Base-by-base conservation (phyloP, 1,140 invertebrate genomes). In the Drosophila grimshawi region DNA sequence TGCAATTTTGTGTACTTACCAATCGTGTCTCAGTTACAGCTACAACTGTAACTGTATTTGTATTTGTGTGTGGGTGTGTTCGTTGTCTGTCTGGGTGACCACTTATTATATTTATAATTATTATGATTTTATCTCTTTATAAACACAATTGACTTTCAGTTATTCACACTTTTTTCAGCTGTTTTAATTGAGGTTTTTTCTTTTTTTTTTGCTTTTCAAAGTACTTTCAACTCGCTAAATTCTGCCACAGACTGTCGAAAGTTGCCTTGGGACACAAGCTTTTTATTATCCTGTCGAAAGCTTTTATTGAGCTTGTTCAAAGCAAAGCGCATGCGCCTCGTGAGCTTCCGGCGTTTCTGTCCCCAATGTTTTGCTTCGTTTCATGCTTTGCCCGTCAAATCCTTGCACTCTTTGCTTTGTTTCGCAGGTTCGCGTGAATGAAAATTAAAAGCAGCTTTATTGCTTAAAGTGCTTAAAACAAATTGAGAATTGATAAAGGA, bases 221-320 rank as follows among this genome's bases (percentile, higher is more conserved):
- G 53, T 55, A 55, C 52, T 51, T 71, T 74, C 39, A 27, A 71
- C 69, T 78, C 64, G 69, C 57, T 65, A 46, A 69, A 72, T 56
- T 60, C 64, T 73, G 75, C 32, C 70, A 76, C 65, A 74, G 86
- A 89, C 85, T 89, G 85, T 80, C 78, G 43, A 81, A 76, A 85
- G 80, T 70, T 85, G 57, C 7, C 29, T 41, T 41, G 51, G 32
- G 51, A 48, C 55, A 11, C 48, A 55, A 88, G 85, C 85, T 72
- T 89, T 89, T 89, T 89, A 89, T 89, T 74, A 62, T 81, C 74
- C 78, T 73, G 72, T 37, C 39, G 4, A 3, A 37, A 72, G 76
- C 80, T 86, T 71, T 11, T n/a, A 10, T 2, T 39, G 6, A 57
- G 76, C 56, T 71, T 68, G 10, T 62, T 45, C 5, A 51, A 71